These are phyloP conservation scores for Pagrus major DNA, from an alignment of 2,113 vertebrate species.

Conservation along the genomic window DNA sequence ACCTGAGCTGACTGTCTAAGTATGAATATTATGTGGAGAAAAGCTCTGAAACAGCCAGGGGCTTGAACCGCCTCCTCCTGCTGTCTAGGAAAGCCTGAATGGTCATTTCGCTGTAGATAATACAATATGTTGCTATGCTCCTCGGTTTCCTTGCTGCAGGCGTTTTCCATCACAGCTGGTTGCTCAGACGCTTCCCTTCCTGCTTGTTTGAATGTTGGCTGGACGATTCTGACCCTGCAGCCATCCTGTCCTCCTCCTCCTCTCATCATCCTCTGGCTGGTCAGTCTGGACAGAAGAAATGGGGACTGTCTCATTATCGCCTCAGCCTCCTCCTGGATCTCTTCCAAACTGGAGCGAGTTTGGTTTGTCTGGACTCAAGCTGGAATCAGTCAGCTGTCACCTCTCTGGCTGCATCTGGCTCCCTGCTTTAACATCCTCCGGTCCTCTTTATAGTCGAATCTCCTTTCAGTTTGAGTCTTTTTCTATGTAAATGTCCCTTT, in stretches of 20 bases:
- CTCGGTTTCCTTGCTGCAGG: constrained; percentile 50
- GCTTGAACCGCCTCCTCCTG: neutral
- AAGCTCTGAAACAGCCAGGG: constrained; percentile 9
- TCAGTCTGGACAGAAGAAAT: constrained; percentile 58
- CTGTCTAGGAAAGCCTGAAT: constrained; percentile 15
- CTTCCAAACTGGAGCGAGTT: constrained; percentile 67
- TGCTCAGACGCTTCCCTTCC: constrained; percentile 32
- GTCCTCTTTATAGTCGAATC: neutral
- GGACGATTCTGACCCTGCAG: constrained; percentile 54
- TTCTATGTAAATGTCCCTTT: neutral
- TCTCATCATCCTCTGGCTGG: constrained; percentile 34
- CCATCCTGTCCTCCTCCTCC: constrained; percentile 18
- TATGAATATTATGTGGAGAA: neutral
- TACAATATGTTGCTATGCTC: constrained; percentile 26
- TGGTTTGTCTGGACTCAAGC: constrained; percentile 62
- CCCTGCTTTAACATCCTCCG: neutral
- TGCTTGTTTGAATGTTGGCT: constrained; percentile 55
- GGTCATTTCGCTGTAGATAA: constrained; percentile 34
- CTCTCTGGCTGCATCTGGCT: constrained; percentile 31
- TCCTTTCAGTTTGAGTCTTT: neutral
- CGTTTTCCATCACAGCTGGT: constrained; percentile 54
- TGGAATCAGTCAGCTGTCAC: constrained; percentile 63
- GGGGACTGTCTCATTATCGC: constrained; percentile 75
- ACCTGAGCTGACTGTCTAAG: neutral
- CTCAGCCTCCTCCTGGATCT: constrained; percentile 68